Base-by-base conservation (phyloP, 2,113 vertebrate species). In the Erythrolamprus reginae region DNA sequence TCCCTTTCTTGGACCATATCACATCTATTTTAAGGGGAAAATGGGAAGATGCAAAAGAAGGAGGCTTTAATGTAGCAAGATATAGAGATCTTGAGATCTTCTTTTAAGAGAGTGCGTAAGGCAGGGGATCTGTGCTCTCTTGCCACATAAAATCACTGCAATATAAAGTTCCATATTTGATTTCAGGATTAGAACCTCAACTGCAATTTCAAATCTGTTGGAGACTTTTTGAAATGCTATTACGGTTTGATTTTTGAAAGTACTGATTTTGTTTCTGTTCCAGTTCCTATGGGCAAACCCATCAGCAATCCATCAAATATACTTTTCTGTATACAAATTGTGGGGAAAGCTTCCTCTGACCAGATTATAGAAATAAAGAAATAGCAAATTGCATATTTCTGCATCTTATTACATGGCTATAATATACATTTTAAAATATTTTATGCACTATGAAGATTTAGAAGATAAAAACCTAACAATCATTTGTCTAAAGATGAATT, bases 291-390 rank as follows among this genome's bases (percentile, higher is more conserved):
- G 88, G 87, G 86, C 24, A 77, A 24, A 47, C 42, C 28, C n/a
- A 10, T 87, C 77, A 88, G 5, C 8, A 94, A 0, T 93, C 82
- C 86, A n/a, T n/a, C n/a, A n/a, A n/a, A n/a, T n/a, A 82, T 89
- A 1, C 38, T 91, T 23, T 1, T 0, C 4, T 90, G 5, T 5
- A 56, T 89, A 88, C 42, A 65, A 61, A 33, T 45, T 82, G 38
- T 24, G 3, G 23, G 38, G 24, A 93, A 26, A 93, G 47, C 0
- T 83, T 4, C 1, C 82, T 86, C 0, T n/a, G 47, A 82, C 89
- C 26, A 17, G 55, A 93, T 86, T 23, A 52, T 70, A 84, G 83
- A 86, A 90, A 8, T 23, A 84, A 33, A 86, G 10, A 92, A 93
- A 82, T 56, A 0, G 0, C 0, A 83, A 45, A 0, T 13, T 47